phyloP scores from a whole-genome alignment of 2,113 vertebrate species.

The Gracilinanus agilis region DNA sequence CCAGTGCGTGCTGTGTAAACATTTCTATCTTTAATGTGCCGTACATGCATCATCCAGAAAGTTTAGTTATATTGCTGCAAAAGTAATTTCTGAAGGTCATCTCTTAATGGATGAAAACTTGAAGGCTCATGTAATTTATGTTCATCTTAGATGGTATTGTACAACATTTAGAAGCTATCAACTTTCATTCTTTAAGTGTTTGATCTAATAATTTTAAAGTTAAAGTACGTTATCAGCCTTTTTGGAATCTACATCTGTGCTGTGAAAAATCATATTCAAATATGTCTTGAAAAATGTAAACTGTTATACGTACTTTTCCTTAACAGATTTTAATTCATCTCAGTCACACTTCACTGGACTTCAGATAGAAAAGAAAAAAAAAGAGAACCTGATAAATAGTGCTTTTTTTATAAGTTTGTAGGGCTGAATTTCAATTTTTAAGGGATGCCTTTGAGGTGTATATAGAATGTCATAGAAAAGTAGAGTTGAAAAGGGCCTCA shows the following conservation, averaged over 20 bases:
- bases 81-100: constrained; percentile 71
- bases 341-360: constrained; percentile 6
- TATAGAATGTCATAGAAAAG: neutral
- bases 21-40: constrained; percentile 54
- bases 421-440: constrained; percentile 34
- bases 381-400: neutral
- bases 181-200: constrained; percentile 68
- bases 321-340: constrained; percentile 60
- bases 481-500: neutral
- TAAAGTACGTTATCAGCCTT: constrained; percentile 62
- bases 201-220: constrained; percentile 70
- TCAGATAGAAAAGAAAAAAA: constrained; percentile 1
- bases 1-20: constrained; percentile 48
- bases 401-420: neutral
- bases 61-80: constrained; percentile 61
- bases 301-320: constrained; percentile 44
- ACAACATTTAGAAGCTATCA: constrained; percentile 61
- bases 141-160: constrained; percentile 67
- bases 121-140: constrained; percentile 59
- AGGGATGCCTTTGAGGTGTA: constrained; percentile 10
- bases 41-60: constrained; percentile 42
- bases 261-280: constrained; percentile 61
- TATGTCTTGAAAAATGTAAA: constrained; percentile 49
- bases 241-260: constrained; percentile 26
- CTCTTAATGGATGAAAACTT: constrained; percentile 67